These are phyloP conservation scores for Eptesicus fuscus DNA, from an alignment of 2,113 vertebrate species.

Conservation along the genomic window DNA sequence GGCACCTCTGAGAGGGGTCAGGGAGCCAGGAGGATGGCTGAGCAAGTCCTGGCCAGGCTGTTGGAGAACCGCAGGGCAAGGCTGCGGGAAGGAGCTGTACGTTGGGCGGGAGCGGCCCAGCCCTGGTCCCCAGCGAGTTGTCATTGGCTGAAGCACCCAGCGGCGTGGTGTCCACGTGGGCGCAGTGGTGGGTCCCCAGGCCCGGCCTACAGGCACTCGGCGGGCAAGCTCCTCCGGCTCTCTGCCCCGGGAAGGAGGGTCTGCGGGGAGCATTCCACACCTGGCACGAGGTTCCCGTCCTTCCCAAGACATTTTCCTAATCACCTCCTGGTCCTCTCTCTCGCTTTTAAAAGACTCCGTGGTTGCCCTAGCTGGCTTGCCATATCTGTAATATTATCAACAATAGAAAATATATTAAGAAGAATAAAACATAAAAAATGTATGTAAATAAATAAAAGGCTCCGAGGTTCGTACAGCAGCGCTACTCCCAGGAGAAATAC, in stretches of 20 bases:
- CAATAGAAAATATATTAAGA: no score
- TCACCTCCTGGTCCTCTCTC: not conserved
- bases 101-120: no score
- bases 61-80: not conserved
- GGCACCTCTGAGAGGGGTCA: not conserved
- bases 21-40: not conserved
- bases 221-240: accelerated
- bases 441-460: no score
- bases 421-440: no score
- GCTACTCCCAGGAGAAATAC: not conserved
- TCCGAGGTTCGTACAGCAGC: not conserved
- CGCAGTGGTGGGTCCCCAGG: accelerated
- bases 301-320: not conserved
- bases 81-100: accelerated
- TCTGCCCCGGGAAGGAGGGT: not conserved
- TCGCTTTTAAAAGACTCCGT: not conserved
- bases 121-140: accelerated
- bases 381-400: no score
- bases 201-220: not conserved
- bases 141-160: no score
- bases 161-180: accelerated
- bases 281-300: not conserved
- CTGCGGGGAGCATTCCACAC: accelerated
- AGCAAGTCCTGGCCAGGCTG: not conserved
- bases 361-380: not conserved